A percentile compares a stretch with the other conserved stretches of the same genome.
These are phyloP conservation scores for Caenorhabditis doughertyi DNA, from an alignment of 2,888 invertebrate genomes.

Conservation along the genomic window DNA sequence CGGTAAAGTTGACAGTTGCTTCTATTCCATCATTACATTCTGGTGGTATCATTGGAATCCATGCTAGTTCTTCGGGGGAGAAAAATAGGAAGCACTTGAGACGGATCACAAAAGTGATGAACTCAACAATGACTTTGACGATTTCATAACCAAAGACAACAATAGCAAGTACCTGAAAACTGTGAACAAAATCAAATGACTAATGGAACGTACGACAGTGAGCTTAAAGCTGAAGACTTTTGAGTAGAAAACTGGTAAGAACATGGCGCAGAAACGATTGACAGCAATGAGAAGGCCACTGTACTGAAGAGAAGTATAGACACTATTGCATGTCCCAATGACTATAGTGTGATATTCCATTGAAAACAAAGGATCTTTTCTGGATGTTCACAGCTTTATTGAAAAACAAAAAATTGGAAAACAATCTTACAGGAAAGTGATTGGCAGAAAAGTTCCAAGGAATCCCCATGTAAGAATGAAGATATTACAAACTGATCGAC, in stretches of 20 bases:
- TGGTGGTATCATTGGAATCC: background rate
- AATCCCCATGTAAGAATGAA: conserved; percentile 29
- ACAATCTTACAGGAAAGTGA: conserved; percentile 24
- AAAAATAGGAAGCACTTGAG: conserved; percentile 1
- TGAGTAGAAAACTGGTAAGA: conserved; percentile 7
- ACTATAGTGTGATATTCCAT: background rate
- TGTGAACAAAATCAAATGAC: background rate
- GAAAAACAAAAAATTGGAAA: background rate
- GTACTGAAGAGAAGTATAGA: conserved; percentile 6
- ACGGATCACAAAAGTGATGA: conserved; percentile 20
- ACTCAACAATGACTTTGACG: conserved; percentile 5
- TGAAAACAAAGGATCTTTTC: background rate
- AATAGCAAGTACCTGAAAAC: background rate
- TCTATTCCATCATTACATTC: conserved; percentile 3
- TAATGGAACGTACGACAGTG: background rate
- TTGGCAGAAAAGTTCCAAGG: conserved; percentile 35
- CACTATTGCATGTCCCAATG: background rate
- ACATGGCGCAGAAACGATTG: conserved; percentile 39
- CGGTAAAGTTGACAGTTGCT: background rate
- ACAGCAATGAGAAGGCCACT: conserved; percentile 21
- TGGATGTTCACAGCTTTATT: background rate
- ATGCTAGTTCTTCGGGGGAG: background rate
- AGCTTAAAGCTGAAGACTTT: conserved; percentile 13
- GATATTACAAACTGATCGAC: conserved; percentile 22
- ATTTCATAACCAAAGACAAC: conserved; percentile 22